Conservation (phyloP, 2,888 invertebrate genomes). For the Buathra laborator region DNA sequence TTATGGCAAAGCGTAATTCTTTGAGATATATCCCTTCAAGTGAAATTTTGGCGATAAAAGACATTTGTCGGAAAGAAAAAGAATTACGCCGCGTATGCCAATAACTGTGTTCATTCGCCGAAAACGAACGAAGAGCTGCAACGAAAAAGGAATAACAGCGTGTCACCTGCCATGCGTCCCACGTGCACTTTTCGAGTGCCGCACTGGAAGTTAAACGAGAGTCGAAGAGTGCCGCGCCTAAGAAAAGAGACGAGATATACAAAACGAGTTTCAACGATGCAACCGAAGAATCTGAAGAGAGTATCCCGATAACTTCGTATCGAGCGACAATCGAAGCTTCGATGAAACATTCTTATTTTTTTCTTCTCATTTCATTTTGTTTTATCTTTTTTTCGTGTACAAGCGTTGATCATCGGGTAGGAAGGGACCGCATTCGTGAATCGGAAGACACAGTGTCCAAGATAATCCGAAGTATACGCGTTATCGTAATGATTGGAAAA, state of each 20-base stretch:
- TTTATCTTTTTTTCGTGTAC: slow-evolving; percentile 36
- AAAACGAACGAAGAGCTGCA: neutral
- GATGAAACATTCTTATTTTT: slow-evolving; percentile 39
- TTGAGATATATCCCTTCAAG: no score
- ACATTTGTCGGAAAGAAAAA: no score
- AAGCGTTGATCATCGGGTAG: slow-evolving; percentile 34
- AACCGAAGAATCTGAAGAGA: slow-evolving; percentile 36
- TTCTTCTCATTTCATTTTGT: neutral
- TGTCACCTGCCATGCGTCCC: slow-evolving; percentile 35
- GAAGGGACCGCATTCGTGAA: slow-evolving; percentile 37
- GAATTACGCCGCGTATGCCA: no score
- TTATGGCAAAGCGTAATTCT: no score
- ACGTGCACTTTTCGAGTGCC: neutral
- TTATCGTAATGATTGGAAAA: slow-evolving; percentile 54
- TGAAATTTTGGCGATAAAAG: no score
- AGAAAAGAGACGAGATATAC: slow-evolving; percentile 32
- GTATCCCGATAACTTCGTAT: slow-evolving; percentile 51
- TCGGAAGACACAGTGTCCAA: slow-evolving; percentile 45
- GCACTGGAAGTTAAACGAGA: slow-evolving; percentile 11
- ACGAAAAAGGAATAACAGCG: neutral
- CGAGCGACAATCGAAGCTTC: slow-evolving; percentile 56
- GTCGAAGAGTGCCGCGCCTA: neutral
- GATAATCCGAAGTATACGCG: slow-evolving; percentile 43
- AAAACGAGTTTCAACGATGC: slow-evolving; percentile 47
- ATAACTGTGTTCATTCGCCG: neutral